Conservation (phyloP, 2,888 invertebrate species). For the Oxytorus armatus region DNA sequence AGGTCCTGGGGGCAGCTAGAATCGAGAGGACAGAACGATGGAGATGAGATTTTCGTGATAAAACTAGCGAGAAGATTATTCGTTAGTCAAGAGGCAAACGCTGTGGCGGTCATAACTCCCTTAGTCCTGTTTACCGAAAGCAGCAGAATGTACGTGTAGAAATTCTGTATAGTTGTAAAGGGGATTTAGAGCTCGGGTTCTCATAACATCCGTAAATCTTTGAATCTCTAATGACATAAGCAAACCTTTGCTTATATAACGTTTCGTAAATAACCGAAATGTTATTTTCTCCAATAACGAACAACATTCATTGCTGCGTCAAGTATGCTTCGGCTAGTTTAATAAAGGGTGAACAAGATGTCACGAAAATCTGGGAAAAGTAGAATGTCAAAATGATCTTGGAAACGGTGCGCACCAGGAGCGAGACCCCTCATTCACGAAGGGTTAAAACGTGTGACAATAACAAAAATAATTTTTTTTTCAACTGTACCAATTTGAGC, state of each 20-base stretch:
- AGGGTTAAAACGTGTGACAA: too few species aligned
- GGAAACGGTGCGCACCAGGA: too few species aligned
- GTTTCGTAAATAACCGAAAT: conserved; percentile 67
- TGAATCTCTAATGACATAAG: conserved; percentile 67
- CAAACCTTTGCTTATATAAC: conserved; percentile 59
- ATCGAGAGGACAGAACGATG: conserved; percentile 18
- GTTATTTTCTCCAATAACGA: conserved; percentile 62
- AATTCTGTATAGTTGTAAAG: conserved; percentile 63
- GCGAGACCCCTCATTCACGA: too few species aligned
- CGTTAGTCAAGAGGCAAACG: conserved; percentile 73
- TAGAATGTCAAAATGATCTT: too few species aligned
- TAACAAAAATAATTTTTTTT: too few species aligned
- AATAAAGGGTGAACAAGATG: too few species aligned
- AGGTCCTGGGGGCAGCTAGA: not conserved
- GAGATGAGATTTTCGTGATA: conserved; percentile 64
- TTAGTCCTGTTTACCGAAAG: conserved; percentile 75
- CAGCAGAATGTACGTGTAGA: conserved; percentile 61
- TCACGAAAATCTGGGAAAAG: too few species aligned
- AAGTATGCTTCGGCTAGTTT: not conserved
- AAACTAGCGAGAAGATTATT: conserved; percentile 55
- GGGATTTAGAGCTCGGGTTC: conserved; percentile 1
- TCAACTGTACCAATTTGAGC: too few species aligned
- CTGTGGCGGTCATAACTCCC: conserved; percentile 73
- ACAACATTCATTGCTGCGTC: not conserved
- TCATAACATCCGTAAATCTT: conserved; percentile 4